Conservation (phyloP, 2,113 vertebrate genomes). For the Balaenoptera acutorostrata region DNA sequence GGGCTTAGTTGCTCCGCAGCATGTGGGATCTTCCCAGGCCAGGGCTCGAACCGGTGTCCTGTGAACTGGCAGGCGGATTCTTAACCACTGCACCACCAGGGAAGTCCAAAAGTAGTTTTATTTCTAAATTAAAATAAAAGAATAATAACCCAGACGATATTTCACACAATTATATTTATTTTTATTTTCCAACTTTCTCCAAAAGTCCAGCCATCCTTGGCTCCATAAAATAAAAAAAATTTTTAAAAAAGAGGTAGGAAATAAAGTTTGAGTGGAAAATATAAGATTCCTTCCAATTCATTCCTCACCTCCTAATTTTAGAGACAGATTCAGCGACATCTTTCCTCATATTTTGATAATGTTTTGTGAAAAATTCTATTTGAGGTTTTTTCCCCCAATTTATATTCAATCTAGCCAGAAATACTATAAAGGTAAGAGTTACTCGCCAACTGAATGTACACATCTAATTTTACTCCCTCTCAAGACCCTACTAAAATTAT, state of each 20-base stretch:
- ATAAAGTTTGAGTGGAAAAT: neutral
- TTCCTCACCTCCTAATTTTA: neutral
- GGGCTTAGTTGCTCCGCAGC: too few relatives aligned
- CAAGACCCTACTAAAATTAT: neutral
- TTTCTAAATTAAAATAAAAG: conserved; percentile 28
- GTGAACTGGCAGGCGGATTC: too few relatives aligned
- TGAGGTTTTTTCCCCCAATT: neutral
- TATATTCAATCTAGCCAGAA: neutral
- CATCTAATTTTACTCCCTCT: neutral
- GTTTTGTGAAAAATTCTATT: neutral
- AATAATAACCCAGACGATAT: neutral
- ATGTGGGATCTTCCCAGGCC: too few relatives aligned
- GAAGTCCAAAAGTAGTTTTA: neutral
- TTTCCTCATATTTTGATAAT: neutral
- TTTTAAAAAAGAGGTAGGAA: neutral
- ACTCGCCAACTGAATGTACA: neutral
- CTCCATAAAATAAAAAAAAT: neutral
- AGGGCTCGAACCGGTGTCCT: too few relatives aligned
- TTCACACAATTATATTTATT: neutral
- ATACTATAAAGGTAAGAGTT: neutral
- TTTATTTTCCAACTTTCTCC: conserved; percentile 17
- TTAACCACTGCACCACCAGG: too few relatives aligned
- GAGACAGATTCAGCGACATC: neutral
- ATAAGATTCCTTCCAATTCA: neutral
- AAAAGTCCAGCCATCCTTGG: neutral